A percentile compares a stretch with the other conserved stretches of the same genome.
phyloP scores from a whole-genome alignment of 2,888 invertebrate species.

The Yponomeuta plumbellus region DNA sequence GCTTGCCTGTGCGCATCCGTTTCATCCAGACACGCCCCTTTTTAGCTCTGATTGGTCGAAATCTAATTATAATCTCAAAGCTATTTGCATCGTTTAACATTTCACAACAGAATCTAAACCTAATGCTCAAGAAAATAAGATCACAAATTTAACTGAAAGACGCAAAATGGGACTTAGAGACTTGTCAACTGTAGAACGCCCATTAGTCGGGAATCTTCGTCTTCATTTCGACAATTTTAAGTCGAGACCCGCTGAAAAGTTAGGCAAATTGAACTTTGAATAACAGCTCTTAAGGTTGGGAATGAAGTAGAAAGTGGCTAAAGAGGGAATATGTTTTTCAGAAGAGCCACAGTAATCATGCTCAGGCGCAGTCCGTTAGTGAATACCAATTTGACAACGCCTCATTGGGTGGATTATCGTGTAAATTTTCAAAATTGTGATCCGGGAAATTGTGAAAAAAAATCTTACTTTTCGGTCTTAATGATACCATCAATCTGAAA shows the following conservation, averaged over 20 bases:
- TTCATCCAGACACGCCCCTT: conserved; percentile 48
- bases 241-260: conserved; percentile 34
- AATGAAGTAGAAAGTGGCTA: conserved; percentile 19
- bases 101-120: conserved; percentile 24
- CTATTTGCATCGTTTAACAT: conserved; percentile 71
- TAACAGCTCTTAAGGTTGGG: conserved; percentile 25
- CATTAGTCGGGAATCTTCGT: conserved; percentile 68
- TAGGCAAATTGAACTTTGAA: conserved; percentile 37
- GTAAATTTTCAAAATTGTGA: neutral
- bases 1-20: conserved; percentile 35
- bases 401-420: conserved; percentile 37
- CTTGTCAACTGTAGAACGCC: conserved; percentile 45
- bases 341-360: conserved; percentile 61
- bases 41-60: conserved; percentile 55
- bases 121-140: neutral
- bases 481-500: too few species aligned
- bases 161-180: conserved; percentile 6
- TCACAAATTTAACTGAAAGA: neutral
- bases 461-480: neutral
- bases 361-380: conserved; percentile 49
- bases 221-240: conserved; percentile 63
- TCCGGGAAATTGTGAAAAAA: neutral
- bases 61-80: conserved; percentile 69
- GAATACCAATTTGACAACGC: conserved; percentile 70
- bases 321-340: conserved; percentile 52